Conservation (phyloP, 2,797 vertebrate species). For the Pogoniulus pusillus region DNA sequence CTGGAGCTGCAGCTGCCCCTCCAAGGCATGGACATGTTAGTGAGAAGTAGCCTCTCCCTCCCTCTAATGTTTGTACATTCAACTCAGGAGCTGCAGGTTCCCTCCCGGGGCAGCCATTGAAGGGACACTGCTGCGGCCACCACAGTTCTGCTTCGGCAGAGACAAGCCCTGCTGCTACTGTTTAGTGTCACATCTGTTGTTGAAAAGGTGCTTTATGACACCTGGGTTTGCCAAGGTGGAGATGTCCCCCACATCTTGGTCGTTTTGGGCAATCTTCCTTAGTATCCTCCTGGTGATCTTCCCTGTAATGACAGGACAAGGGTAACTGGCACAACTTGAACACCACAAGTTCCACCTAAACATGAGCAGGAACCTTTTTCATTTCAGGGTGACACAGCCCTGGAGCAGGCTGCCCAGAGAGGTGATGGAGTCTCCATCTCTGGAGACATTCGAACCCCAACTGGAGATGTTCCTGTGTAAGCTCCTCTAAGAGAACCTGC, state of each 20-base stretch:
- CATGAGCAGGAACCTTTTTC: too few relatives aligned
- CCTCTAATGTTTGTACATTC: slow-evolving; percentile 2
- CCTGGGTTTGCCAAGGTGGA: slow-evolving; percentile 91
- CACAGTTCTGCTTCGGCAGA: slow-evolving; percentile 23
- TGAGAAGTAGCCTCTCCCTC: accelerated
- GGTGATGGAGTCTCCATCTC: too few relatives aligned
- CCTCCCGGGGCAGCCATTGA: background rate
- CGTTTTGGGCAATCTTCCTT: slow-evolving; percentile 90
- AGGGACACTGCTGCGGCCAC: background rate
- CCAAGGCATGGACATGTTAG: background rate
- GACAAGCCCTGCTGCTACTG: slow-evolving; percentile 58
- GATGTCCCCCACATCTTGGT: slow-evolving; percentile 89
- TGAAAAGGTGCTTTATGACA: slow-evolving; percentile 89
- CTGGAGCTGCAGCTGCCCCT: background rate
- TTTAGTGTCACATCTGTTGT: slow-evolving; percentile 82
- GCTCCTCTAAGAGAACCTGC: too few relatives aligned
- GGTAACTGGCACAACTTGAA: too few relatives aligned
- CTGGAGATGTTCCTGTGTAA: too few relatives aligned
- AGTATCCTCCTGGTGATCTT: slow-evolving; percentile 96
- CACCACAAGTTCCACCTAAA: too few relatives aligned
- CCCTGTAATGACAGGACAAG: slow-evolving; percentile 73
- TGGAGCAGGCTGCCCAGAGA: too few relatives aligned
- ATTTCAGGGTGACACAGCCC: too few relatives aligned
- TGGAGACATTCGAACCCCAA: too few relatives aligned
- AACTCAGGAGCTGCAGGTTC: background rate